Percentiles rank a stretch among this genome's conserved stretches.
Evolutionary conservation across 2,888 invertebrate species (phyloP).

Genomic region (Creontiades dilutus): DNA sequence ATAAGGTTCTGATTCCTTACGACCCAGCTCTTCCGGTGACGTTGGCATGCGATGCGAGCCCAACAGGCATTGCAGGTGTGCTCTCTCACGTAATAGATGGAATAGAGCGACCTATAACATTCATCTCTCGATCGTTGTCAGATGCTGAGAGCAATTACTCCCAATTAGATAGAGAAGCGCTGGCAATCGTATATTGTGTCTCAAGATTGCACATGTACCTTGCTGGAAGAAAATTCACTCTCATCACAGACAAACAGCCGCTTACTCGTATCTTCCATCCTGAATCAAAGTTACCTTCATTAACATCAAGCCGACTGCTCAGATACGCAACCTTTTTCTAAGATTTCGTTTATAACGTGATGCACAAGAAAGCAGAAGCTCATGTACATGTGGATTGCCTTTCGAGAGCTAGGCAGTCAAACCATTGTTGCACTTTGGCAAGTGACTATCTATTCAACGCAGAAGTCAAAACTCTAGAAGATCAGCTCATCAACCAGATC

Average conservation of each 20-base stretch:
- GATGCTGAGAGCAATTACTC: constrained; percentile 69
- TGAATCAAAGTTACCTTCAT: constrained; percentile 15
- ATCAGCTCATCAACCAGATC: constrained; percentile 47
- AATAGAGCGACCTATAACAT: constrained; percentile 70
- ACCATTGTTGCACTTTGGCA: not conserved
- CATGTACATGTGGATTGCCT: not conserved
- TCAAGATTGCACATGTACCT: constrained; percentile 68
- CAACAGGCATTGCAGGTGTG: constrained; percentile 67
- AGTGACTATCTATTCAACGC: not conserved
- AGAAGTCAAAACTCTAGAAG: constrained; percentile 19
- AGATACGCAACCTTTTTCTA: constrained; percentile 59
- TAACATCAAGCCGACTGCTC: constrained; percentile 33
- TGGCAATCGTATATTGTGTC: constrained; percentile 72
- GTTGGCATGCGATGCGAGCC: constrained; percentile 74
- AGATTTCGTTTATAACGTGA: constrained; percentile 16
- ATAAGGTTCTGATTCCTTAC: constrained; percentile 74
- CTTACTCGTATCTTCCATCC: constrained; percentile 61
- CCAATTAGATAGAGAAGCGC: constrained; percentile 74
- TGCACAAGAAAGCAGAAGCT: not conserved
- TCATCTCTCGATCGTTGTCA: constrained; percentile 66
- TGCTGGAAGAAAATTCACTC: constrained; percentile 54
- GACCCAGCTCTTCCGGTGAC: constrained; percentile 74
- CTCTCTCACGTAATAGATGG: constrained; percentile 64
- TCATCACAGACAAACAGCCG: constrained; percentile 65
- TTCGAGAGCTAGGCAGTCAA: not conserved